phyloP scores from a whole-genome alignment of 2,797 vertebrate genomes.

The Amblyraja radiata region DNA sequence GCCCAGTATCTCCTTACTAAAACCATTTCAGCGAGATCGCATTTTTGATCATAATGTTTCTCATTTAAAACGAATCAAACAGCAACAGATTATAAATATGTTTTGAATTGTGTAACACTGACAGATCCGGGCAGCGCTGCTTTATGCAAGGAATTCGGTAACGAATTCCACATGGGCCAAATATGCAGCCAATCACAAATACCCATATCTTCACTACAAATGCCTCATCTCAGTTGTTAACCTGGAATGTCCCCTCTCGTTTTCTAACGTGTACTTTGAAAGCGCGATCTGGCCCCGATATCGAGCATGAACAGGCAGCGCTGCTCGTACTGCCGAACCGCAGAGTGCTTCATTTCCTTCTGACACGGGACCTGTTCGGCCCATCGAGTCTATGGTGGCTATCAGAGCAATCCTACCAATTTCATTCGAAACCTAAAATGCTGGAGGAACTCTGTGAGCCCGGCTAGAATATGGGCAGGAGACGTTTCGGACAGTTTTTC shows the following conservation, averaged over 20 bases:
- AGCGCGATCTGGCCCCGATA: background rate
- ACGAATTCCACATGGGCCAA: background rate
- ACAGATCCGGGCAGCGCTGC: background rate
- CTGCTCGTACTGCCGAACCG: background rate
- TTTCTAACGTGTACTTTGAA: background rate
- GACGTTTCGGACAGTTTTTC: too few species aligned
- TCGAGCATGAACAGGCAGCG: background rate
- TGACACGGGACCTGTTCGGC: too few species aligned
- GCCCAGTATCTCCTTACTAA: background rate
- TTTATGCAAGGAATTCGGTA: slow-evolving; percentile 1
- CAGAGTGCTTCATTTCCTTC: background rate
- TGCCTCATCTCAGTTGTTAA: background rate
- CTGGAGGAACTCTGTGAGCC: too few species aligned
- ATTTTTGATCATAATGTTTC: slow-evolving; percentile 41
- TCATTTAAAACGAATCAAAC: slow-evolving; percentile 39
- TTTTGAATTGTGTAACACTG: background rate
- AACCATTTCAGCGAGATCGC: slow-evolving; percentile 43
- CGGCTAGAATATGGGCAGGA: too few species aligned
- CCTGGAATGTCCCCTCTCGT: background rate
- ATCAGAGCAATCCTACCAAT: too few species aligned
- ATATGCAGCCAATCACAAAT: background rate
- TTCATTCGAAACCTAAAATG: too few species aligned
- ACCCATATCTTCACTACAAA: background rate
- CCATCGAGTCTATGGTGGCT: too few species aligned
- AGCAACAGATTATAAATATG: background rate